A percentile compares a stretch with the other conserved stretches of the same genome.
Evolutionary conservation across 2,113 vertebrate genomes (phyloP).

Genomic region (Megaceryle maxima): DNA sequence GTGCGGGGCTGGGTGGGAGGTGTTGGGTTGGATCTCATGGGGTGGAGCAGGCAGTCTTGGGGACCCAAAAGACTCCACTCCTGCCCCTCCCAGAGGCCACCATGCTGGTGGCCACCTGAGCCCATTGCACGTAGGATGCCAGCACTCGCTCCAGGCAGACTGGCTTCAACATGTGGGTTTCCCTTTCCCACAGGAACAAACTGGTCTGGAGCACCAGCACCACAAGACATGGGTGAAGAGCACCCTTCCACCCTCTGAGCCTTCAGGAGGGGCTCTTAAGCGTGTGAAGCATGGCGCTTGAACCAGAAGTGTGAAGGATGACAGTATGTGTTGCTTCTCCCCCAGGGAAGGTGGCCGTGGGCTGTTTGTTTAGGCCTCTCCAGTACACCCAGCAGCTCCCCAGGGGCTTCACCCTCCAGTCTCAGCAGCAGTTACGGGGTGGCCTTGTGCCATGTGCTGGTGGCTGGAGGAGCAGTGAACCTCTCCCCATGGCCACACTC

Average conservation of each 20-base stretch:
- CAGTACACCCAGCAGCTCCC: not conserved
- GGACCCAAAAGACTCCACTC: not conserved
- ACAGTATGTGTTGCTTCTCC: not conserved
- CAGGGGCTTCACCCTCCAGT: not conserved
- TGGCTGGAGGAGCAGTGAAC: not conserved
- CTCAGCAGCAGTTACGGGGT: not conserved
- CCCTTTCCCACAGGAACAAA: not conserved
- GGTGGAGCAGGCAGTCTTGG: accelerated
- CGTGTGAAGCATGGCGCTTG: accelerated
- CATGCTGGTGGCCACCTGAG: not conserved
- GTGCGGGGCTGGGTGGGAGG: not conserved
- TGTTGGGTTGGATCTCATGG: not conserved
- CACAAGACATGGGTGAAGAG: not conserved
- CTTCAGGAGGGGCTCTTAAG: not conserved
- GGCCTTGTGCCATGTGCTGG: accelerated
- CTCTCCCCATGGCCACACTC: accelerated
- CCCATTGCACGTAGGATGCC: not conserved
- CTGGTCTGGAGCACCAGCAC: accelerated
- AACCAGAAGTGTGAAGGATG: accelerated
- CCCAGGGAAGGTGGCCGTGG: accelerated
- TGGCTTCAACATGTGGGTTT: not conserved
- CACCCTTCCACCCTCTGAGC: not conserved
- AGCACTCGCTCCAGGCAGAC: not conserved
- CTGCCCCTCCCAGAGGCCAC: not conserved
- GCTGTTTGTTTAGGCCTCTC: not conserved